Percentiles rank a stretch among this genome's conserved stretches.
These are phyloP conservation scores for Oceanites oceanicus DNA, from an alignment of 2,113 vertebrate genomes.

Conservation along the genomic window DNA sequence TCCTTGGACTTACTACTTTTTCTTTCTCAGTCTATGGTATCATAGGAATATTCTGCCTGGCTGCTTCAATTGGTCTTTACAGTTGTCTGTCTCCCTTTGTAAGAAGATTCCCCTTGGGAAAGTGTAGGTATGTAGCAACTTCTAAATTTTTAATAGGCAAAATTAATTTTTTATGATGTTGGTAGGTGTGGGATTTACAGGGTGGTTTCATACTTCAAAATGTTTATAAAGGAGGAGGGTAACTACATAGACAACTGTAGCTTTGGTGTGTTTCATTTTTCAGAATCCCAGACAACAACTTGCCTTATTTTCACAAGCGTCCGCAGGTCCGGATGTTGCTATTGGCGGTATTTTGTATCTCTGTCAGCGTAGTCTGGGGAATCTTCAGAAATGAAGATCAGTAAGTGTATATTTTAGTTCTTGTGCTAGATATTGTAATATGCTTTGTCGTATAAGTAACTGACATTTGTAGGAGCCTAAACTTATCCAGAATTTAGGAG, in stretches of 20 bases:
- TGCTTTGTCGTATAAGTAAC: not conserved
- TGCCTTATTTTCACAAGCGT: conserved; percentile 91
- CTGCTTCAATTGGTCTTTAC: conserved; percentile 91
- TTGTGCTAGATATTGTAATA: not conserved
- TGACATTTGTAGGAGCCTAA: not conserved
- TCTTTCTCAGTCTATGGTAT: conserved; percentile 84
- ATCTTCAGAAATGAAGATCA: conserved; percentile 93
- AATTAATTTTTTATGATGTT: not conserved
- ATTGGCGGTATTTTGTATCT: conserved; percentile 81
- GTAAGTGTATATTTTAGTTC: conserved; percentile 74
- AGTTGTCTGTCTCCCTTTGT: conserved; percentile 91
- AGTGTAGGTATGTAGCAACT: conserved; percentile 83
- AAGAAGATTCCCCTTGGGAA: conserved; percentile 86
- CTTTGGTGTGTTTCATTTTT: not conserved
- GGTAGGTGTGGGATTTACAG: not conserved
- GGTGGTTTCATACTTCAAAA: not conserved
- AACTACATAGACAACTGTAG: not conserved
- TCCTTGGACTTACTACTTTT: not conserved
- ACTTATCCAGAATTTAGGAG: not conserved
- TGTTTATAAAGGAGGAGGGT: not conserved
- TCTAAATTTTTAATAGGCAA: not conserved
- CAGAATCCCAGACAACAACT: conserved; percentile 87
- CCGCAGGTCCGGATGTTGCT: conserved; percentile 87
- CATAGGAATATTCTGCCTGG: conserved; percentile 92
- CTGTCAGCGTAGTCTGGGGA: conserved; percentile 86